Base-by-base conservation (phyloP, 2,113 vertebrate species). In the Monopterus albus region DNA sequence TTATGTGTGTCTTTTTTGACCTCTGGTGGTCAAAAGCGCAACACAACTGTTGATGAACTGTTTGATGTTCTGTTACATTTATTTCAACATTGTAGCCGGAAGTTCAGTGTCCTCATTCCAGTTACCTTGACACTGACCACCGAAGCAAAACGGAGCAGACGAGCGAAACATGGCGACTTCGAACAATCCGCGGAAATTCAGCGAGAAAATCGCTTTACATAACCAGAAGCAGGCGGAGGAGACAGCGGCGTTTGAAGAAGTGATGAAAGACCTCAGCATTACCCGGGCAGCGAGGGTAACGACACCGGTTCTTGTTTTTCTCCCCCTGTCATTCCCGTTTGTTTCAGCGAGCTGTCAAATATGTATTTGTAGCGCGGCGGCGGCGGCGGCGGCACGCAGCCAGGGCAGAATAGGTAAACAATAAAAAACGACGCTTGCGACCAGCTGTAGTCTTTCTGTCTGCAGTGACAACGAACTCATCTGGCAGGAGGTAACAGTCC, bases 131-230 rank as follows among this genome's bases (percentile, higher is more conserved):
- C 77, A 5, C 58, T 61, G 74, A 47, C 52, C 80, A 69, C 18
- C 68, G 83, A 71, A 58, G 75, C 47, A 82, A 87, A 90, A 83
- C 81, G 61, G 83, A 88, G 89, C 90, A 88, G 91, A 82, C 74
- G 81, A 89, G 89, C 90, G 93, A 93, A 96, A 95, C 94, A 96
- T 96, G 95, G 95, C 95, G 95, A 95, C 95, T 89, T 94, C 95
- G 91, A 96, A 94, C 94, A 96, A 96, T 95, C 95, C 95, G 91
- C 95, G 95, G 89, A 96, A 96, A 96, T 96, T 96, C 86, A 96
- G 95, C 92, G 95, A 96, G 92, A 96, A 96, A 93, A 96, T 96
- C 89, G 95, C 95, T 72, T 90, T 96, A 88, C 95, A 96, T 76
- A 95, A 94, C 84, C 95, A 96, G 91, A 96, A 96, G 88, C 95